Percentiles rank a stretch among this genome's conserved stretches.
Evolutionary conservation across 2,113 vertebrate genomes (phyloP).

Genomic region (Coptodon bakossiorum): DNA sequence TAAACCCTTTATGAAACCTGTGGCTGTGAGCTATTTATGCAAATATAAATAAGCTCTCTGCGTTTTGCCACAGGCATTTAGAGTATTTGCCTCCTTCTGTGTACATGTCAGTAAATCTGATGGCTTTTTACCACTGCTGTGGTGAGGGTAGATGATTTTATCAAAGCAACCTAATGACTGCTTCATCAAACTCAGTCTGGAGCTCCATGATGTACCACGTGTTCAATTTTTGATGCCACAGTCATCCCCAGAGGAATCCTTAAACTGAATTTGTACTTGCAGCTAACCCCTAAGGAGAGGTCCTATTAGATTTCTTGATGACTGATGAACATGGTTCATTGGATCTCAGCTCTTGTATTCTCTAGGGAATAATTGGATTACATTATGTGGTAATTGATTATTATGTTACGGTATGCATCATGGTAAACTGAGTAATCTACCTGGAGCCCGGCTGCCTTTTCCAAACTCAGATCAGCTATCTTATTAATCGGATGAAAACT

Average conservation of each 20-base stretch:
- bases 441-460: slow-evolving; percentile 27
- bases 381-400: slow-evolving; percentile 63
- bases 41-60: neutral
- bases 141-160: neutral
- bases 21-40: neutral
- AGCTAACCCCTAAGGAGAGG: slow-evolving; percentile 56
- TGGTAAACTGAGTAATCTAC: slow-evolving; percentile 52
- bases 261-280: slow-evolving; percentile 61
- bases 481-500: slow-evolving; percentile 37
- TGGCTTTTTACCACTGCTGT: neutral
- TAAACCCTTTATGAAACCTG: neutral
- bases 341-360: slow-evolving; percentile 60
- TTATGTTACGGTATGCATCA: slow-evolving; percentile 67
- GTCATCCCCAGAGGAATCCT: slow-evolving; percentile 55
- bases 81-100: neutral
- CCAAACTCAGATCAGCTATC: slow-evolving; percentile 30
- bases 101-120: neutral
- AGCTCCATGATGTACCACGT: slow-evolving; percentile 40
- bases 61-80: neutral
- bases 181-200: slow-evolving; percentile 24
- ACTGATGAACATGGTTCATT: slow-evolving; percentile 67
- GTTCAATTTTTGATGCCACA: slow-evolving; percentile 52
- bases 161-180: slow-evolving; percentile 37
- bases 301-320: slow-evolving; percentile 74
- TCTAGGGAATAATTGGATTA: slow-evolving; percentile 61